Conservation (phyloP, 1,140 invertebrate genomes). For the Neodiprion fabricii region DNA sequence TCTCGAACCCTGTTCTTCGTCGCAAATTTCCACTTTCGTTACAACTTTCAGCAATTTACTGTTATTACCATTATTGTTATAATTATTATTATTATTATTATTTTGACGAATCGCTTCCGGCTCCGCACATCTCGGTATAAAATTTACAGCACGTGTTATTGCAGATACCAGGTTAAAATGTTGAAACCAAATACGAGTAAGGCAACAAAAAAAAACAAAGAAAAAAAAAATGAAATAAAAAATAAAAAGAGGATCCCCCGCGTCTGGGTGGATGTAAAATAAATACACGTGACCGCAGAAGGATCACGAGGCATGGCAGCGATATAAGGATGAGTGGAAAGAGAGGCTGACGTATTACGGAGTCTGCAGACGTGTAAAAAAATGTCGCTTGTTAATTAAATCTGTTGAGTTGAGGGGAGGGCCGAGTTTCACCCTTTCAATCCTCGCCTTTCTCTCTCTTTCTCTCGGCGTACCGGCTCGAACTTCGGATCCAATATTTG, state of each 20-base stretch:
- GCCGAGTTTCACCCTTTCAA: not conserved
- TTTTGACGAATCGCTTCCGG: too few relatives aligned
- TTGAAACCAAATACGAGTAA: too few relatives aligned
- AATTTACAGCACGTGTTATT: too few relatives aligned
- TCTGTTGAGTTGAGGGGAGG: slow-evolving; percentile 33
- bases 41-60: too few relatives aligned
- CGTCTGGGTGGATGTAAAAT: slow-evolving; percentile 9
- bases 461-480: not conserved
- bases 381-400: slow-evolving; percentile 54
- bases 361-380: slow-evolving; percentile 43
- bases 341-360: not conserved
- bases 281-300: not conserved
- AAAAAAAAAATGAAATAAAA: not conserved
- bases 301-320: not conserved
- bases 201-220: too few relatives aligned
- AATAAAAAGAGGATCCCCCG: slow-evolving; percentile 4
- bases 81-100: too few relatives aligned
- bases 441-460: not conserved
- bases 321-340: not conserved
- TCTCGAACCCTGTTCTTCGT: too few relatives aligned
- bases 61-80: too few relatives aligned
- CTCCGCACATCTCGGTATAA: too few relatives aligned
- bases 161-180: too few relatives aligned
- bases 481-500: too few relatives aligned
- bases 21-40: too few relatives aligned